Percentiles rank a stretch among this genome's conserved stretches.
These are phyloP conservation scores for Girardinichthys multiradiatus DNA, from an alignment of 2,113 vertebrate genomes.

Conservation along the genomic window DNA sequence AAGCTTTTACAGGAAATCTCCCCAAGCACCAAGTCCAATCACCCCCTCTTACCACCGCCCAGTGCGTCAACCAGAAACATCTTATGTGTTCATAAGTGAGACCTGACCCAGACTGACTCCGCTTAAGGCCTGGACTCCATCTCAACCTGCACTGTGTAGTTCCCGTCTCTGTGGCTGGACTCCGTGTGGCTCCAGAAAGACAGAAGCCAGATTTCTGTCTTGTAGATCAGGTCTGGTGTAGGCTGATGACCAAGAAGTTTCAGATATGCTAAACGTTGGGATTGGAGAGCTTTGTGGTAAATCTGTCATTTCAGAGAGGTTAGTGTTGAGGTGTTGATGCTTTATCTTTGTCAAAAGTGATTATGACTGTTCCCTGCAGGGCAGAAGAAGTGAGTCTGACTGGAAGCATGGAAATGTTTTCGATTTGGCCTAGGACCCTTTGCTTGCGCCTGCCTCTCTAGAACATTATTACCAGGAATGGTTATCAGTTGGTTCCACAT, in stretches of 20 bases:
- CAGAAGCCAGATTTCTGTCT: conserved; percentile 67
- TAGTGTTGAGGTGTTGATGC: conserved; percentile 20
- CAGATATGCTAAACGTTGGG: conserved; percentile 23
- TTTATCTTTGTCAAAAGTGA: conserved; percentile 23
- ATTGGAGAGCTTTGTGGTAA: conserved; percentile 25
- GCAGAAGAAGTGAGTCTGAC: conserved; percentile 8
- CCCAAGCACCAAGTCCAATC: conserved; percentile 11
- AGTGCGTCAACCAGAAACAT: conserved; percentile 51
- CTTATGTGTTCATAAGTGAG: conserved; percentile 57
- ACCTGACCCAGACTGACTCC: conserved; percentile 32
- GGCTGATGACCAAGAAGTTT: conserved; percentile 33
- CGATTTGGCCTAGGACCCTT: neutral
- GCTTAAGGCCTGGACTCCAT: conserved; percentile 62
- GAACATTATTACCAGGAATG: neutral
- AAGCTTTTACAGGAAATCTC: conserved; percentile 24
- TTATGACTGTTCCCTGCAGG: conserved; percentile 10
- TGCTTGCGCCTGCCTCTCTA: conserved; percentile 1
- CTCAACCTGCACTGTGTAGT: conserved; percentile 36
- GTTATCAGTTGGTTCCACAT: conserved; percentile 14
- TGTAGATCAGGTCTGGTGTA: conserved; percentile 62
- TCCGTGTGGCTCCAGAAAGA: conserved; percentile 42
- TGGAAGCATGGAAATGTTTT: conserved; percentile 14
- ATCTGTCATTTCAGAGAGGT: conserved; percentile 9
- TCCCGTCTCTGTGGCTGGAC: conserved; percentile 10
- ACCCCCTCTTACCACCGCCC: conserved; percentile 15